These are phyloP conservation scores for Synergus itoensis DNA, from an alignment of 2,888 invertebrate genomes.

Conservation along the genomic window DNA sequence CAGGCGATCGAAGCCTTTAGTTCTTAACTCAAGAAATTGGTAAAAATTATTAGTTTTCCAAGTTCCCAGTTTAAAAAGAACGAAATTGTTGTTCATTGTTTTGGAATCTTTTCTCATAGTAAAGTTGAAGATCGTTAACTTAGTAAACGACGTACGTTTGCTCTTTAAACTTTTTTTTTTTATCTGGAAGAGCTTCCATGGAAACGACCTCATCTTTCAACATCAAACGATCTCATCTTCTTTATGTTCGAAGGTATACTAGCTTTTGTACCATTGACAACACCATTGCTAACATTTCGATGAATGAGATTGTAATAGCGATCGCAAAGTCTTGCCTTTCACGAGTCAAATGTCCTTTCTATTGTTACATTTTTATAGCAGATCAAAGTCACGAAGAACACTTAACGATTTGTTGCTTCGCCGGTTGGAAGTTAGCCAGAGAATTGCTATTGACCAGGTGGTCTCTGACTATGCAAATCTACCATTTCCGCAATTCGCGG, in stretches of 20 bases:
- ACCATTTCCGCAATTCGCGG: slow-evolving; percentile 59
- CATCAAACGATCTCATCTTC: background rate
- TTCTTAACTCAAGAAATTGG: no score
- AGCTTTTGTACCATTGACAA: background rate
- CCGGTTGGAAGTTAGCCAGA: slow-evolving; percentile 59
- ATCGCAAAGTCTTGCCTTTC: background rate
- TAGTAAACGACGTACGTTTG: background rate
- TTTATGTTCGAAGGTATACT: background rate
- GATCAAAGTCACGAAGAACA: background rate
- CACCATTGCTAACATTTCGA: background rate
- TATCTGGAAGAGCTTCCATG: background rate
- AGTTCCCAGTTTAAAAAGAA: no score
- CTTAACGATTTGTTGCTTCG: slow-evolving; percentile 18
- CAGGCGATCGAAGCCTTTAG: no score
- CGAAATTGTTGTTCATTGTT: no score
- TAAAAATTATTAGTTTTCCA: no score
- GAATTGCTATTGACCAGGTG: slow-evolving; percentile 57
- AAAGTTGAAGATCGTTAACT: background rate
- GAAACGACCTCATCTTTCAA: slow-evolving; percentile 3
- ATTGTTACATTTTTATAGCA: background rate
- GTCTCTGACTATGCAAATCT: slow-evolving; percentile 51
- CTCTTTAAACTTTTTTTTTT: background rate
- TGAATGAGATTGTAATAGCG: background rate
- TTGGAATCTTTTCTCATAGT: background rate
- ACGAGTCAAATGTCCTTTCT: background rate